Evolutionary conservation across 2,113 vertebrate species (phyloP).

Genomic region (Misgurnus anguillicaudatus): DNA sequence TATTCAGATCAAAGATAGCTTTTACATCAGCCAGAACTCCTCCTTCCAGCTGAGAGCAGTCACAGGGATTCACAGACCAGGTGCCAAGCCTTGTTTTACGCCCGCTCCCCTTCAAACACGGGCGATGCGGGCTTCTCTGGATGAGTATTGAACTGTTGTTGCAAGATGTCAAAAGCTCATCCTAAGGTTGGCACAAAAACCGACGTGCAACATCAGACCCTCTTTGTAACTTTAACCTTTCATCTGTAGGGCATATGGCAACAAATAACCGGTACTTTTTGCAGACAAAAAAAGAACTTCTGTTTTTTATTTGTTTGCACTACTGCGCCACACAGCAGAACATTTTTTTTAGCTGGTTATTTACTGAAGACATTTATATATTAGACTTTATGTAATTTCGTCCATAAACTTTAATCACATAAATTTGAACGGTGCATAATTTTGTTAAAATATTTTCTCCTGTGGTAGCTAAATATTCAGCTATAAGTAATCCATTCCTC

Average conservation of each 20-base stretch:
- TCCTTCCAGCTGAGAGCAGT: conserved; percentile 48
- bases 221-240: conserved; percentile 40
- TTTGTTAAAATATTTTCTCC: neutral
- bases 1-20: conserved; percentile 66
- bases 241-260: conserved; percentile 28
- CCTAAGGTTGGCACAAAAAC: conserved; percentile 39
- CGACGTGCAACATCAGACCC: conserved; percentile 40
- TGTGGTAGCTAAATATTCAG: neutral
- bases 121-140: conserved; percentile 33
- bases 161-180: conserved; percentile 47
- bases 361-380: neutral
- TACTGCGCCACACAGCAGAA: neutral
- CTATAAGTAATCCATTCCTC: neutral
- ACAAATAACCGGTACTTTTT: conserved; percentile 30
- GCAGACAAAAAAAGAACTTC: conserved; percentile 16
- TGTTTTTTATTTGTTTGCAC: conserved; percentile 19
- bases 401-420: too few relatives aligned
- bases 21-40: conserved; percentile 56
- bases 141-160: conserved; percentile 52
- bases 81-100: conserved; percentile 49
- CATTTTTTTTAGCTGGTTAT: neutral
- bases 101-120: conserved; percentile 49
- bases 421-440: too few relatives aligned
- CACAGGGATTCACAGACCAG: conserved; percentile 52
- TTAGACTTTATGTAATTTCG: neutral